Base-by-base conservation (phyloP, 2,113 vertebrate species). In the Crypturellus undulatus region DNA sequence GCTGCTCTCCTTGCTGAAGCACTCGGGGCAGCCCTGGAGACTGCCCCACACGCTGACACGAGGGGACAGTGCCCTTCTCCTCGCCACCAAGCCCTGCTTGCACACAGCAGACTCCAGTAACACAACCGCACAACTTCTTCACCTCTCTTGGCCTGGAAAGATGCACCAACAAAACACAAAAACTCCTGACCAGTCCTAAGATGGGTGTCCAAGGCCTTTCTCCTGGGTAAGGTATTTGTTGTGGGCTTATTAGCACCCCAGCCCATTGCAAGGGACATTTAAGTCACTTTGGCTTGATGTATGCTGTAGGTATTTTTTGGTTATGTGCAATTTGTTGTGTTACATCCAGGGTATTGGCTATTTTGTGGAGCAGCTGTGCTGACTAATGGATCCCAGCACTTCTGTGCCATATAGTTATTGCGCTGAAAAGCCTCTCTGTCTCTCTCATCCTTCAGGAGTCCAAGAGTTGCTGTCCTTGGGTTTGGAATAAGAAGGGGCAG, bases 251-350 rank as follows among this genome's bases (percentile, higher is more conserved):
- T 93, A 97, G 93, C 67, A 91, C 88, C 93, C 92, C 83, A 38
- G 84, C 94, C 83, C 1, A 2, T 84, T 87, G 85, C 78, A 72
- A 87, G 73, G 73, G 88, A 94, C 80, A 77, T 95, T 95, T 82
- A 77, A 92, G 95, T 96, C 96, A 94, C 96, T 93, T 69, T 38
- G 88, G 70, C 76, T 94, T 97, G 94, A 97, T 95, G 88, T 89
- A 97, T 92, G 93, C 94, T 90, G 78, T 87, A 95, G 95, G 92
- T 95, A 94, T 96, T 94, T 97, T 97, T 94, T 94, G 94, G 95
- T 96, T 96, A 96, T 96, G 96, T 95, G 94, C 95, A 94, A 96
- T 97, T 93, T 96, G 94, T 96, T 90, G 92, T 95, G 93, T 93
- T 96, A 90, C 73, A 90, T 73, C 93, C 93, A 45, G 86, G 79